phyloP scores from a whole-genome alignment of 1,140 invertebrate species.

The Drosophila yakuba region DNA sequence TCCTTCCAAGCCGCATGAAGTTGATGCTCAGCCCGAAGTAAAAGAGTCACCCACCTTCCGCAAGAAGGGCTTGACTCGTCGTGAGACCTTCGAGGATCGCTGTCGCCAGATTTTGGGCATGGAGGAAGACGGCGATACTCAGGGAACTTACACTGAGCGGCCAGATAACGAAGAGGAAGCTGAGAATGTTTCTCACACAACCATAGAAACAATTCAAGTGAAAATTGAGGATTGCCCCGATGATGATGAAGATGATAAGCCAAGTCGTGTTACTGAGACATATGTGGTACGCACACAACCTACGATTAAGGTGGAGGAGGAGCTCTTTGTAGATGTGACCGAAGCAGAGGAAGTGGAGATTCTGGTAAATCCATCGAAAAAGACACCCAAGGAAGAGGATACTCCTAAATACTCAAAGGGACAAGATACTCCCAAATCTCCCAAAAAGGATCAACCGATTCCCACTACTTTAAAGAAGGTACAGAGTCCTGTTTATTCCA shows the following conservation, averaged over 20 bases:
- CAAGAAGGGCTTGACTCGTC: slow-evolving; percentile 84
- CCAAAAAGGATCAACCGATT: neutral
- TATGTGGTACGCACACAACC: slow-evolving; percentile 56
- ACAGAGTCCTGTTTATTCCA: neutral
- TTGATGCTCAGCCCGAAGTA: slow-evolving; percentile 29
- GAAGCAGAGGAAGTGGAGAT: slow-evolving; percentile 37
- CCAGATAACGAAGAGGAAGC: slow-evolving; percentile 24
- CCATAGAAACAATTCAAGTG: slow-evolving; percentile 70
- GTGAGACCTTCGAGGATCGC: slow-evolving; percentile 90
- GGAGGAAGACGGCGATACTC: slow-evolving; percentile 82
- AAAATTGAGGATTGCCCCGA: slow-evolving; percentile 79
- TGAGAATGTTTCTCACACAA: slow-evolving; percentile 22
- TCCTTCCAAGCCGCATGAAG: slow-evolving; percentile 58
- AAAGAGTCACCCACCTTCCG: slow-evolving; percentile 53
- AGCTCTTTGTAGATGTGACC: slow-evolving; percentile 40
- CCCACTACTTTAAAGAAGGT: slow-evolving; percentile 4
- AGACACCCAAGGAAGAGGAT: slow-evolving; percentile 5
- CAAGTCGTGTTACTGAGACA: slow-evolving; percentile 51
- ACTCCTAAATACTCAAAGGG: slow-evolving; percentile 1
- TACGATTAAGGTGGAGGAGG: slow-evolving; percentile 59
- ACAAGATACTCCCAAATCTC: neutral
- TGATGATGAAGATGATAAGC: slow-evolving; percentile 66
- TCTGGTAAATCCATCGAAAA: neutral
- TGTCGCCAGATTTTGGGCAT: slow-evolving; percentile 88
- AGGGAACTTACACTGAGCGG: slow-evolving; percentile 50